These are phyloP conservation scores for Eristalis arbustorum DNA, from an alignment of 2,888 invertebrate genomes.

Conservation along the genomic window DNA sequence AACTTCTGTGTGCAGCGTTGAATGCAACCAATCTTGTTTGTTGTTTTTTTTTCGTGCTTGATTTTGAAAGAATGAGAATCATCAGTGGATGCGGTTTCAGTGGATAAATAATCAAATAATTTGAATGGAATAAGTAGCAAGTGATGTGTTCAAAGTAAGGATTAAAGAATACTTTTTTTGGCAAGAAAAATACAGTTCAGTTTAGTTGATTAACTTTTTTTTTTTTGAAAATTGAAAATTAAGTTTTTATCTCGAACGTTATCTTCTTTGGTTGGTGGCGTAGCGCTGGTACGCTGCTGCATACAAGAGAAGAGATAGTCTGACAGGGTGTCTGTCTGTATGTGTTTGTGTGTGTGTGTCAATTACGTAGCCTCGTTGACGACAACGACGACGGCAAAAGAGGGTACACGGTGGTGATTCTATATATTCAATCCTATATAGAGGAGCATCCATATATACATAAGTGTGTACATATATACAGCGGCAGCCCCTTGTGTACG, in stretches of 20 bases:
- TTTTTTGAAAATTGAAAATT: neutral
- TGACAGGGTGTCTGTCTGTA: conserved; percentile 28
- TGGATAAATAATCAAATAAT: conserved; percentile 1
- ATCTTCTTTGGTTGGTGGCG: conserved; percentile 62
- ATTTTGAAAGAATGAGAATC: neutral
- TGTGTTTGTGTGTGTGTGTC: conserved; percentile 58
- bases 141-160: neutral
- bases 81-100: neutral
- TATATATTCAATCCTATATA: conserved; percentile 35
- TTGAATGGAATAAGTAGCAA: conserved; percentile 9
- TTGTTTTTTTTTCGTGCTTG: neutral
- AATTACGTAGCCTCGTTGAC: conserved; percentile 38
- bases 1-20: conserved; percentile 5
- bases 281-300: conserved; percentile 51
- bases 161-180: neutral
- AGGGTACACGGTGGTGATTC: conserved; percentile 48
- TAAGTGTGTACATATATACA: conserved; percentile 4
- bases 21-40: conserved; percentile 23
- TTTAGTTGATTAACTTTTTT: conserved; percentile 6
- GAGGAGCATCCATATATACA: conserved; percentile 35
- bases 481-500: conserved; percentile 8
- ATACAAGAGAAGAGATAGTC: conserved; percentile 57
- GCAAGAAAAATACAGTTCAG: neutral
- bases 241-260: conserved; percentile 63
- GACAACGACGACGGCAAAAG: neutral